Evolutionary conservation across 1,140 invertebrate species (phyloP).

Genomic region (Spodoptera litura): DNA sequence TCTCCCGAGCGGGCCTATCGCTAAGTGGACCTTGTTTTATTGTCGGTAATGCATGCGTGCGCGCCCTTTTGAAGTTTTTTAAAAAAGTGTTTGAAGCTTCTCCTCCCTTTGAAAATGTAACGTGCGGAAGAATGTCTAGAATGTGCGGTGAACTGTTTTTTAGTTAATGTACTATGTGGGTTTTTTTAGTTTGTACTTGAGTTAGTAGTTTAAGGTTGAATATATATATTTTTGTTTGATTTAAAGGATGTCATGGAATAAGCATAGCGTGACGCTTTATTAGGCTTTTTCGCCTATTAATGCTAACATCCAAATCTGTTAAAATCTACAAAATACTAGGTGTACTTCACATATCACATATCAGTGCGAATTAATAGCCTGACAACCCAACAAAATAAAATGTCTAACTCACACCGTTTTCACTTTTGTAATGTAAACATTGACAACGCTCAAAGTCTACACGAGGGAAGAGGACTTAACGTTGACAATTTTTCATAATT

Average conservation of each 20-base stretch:
- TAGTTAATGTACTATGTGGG: not conserved
- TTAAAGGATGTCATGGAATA: too few species aligned
- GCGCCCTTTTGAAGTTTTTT: not conserved
- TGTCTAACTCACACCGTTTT: not conserved
- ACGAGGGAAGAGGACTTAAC: not conserved
- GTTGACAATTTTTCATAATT: slow-evolving; percentile 13
- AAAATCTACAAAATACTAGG: too few species aligned
- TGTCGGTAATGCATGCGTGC: slow-evolving; percentile 51
- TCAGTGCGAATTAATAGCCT: too few species aligned
- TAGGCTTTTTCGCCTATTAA: too few species aligned
- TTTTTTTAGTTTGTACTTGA: not conserved
- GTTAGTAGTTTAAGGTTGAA: too few species aligned
- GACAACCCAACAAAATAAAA: not conserved
- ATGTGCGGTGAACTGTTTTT: slow-evolving; percentile 8
- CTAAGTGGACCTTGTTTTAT: slow-evolving; percentile 67
- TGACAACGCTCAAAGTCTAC: slow-evolving; percentile 7
- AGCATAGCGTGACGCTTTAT: too few species aligned
- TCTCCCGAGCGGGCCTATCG: slow-evolving; percentile 65
- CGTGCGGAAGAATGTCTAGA: not conserved
- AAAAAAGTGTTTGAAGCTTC: not conserved
- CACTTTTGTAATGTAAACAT: not conserved
- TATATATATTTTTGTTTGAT: too few species aligned
- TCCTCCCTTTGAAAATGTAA: slow-evolving; percentile 18
- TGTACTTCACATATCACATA: too few species aligned
- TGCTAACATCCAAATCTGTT: too few species aligned